Evolutionary conservation across 2,888 invertebrate genomes (phyloP).

Genomic region (Selenia dentaria): DNA sequence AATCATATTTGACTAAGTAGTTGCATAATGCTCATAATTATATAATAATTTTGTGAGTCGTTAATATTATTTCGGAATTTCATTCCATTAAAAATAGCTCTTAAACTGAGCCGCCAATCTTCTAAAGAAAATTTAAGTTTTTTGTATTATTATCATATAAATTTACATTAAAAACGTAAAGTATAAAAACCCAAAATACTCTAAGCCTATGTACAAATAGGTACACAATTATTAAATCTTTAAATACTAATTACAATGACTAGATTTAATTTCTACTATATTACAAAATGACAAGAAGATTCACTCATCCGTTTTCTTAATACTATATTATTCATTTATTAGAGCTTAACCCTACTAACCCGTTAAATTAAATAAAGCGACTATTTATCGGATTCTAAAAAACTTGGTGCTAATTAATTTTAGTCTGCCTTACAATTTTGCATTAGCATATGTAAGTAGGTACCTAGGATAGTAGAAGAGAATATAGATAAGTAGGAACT

Average conservation of each 20-base stretch:
- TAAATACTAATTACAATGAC: slow-evolving; percentile 25
- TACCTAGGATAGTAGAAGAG: no score
- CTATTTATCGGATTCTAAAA: slow-evolving; percentile 58
- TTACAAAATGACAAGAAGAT: slow-evolving; percentile 70
- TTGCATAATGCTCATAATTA: neutral
- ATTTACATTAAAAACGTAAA: no score
- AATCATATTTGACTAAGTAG: no score
- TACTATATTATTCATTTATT: neutral
- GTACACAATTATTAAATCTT: no score
- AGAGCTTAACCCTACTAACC: neutral
- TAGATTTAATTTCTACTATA: slow-evolving; percentile 39
- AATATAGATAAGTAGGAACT: no score
- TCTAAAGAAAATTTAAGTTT: no score
- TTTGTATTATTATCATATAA: no score
- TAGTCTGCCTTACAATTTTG: no score
- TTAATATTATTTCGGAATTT: slow-evolving; percentile 26
- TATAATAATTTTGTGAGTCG: neutral
- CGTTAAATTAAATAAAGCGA: slow-evolving; percentile 51
- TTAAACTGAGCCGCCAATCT: no score
- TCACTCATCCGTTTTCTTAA: slow-evolving; percentile 54
- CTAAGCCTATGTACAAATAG: no score
- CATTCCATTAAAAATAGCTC: slow-evolving; percentile 22
- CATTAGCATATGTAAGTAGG: no score
- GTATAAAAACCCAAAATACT: no score
- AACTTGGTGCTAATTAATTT: slow-evolving; percentile 32